These are phyloP conservation scores for Masticophis lateralis DNA, from an alignment of 2,797 vertebrate species.

Conservation along the genomic window DNA sequence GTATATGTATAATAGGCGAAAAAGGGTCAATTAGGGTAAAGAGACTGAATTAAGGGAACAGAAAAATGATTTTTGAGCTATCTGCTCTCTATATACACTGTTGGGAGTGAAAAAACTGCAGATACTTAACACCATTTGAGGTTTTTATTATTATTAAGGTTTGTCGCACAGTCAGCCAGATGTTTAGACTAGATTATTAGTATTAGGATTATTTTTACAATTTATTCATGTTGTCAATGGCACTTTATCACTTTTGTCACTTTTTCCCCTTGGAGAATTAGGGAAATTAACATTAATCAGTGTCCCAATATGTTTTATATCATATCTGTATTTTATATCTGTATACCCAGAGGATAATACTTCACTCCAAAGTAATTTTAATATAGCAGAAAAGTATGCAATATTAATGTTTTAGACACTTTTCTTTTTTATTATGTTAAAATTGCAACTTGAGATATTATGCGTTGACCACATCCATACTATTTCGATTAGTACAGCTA, in stretches of 20 bases:
- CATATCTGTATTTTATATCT: background rate
- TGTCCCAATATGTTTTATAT: background rate
- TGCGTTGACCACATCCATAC: background rate
- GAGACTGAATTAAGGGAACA: background rate
- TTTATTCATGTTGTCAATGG: slow-evolving; percentile 14
- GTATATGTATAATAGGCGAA: background rate
- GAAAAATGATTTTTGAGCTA: background rate
- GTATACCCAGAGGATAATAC: background rate
- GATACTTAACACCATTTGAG: background rate
- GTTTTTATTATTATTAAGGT: slow-evolving; percentile 7
- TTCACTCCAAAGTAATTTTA: background rate
- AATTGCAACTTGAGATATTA: background rate
- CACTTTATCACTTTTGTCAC: background rate
- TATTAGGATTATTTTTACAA: background rate
- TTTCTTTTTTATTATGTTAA: background rate
- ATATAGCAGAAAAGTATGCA: background rate
- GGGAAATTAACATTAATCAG: background rate
- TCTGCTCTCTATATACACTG: background rate
- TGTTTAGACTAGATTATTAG: background rate
- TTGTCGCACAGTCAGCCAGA: background rate
- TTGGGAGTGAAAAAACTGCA: background rate
- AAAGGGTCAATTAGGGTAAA: background rate
- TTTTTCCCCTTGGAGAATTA: slow-evolving; percentile 4
- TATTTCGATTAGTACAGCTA: background rate
- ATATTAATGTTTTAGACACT: background rate